Conservation (phyloP, 2,113 vertebrate species). For the Laticauda colubrina region DNA sequence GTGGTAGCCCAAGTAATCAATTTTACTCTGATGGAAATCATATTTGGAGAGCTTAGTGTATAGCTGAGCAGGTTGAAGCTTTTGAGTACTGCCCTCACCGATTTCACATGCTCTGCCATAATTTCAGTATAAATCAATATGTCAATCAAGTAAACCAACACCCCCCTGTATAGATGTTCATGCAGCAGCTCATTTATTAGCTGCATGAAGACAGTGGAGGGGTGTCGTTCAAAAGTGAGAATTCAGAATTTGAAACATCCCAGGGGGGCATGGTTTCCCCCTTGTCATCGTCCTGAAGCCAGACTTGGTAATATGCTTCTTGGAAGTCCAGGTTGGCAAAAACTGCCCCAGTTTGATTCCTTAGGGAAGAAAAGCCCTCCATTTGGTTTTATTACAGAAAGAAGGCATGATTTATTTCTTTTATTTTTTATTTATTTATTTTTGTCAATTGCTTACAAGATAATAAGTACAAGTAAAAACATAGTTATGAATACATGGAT, state of each 20-base stretch:
- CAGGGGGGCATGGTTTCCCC: no score
- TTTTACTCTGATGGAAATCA: not conserved
- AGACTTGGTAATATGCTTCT: not conserved
- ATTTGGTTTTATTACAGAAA: no score
- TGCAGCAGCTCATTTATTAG: not conserved
- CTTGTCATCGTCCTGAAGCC: not conserved
- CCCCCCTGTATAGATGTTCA: not conserved
- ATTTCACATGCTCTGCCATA: not conserved
- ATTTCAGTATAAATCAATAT: not conserved
- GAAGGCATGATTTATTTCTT: no score
- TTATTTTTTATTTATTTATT: no score
- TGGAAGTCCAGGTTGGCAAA: not conserved
- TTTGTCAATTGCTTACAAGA: no score
- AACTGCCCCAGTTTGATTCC: not conserved
- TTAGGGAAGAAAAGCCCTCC: no score
- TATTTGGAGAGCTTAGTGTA: not conserved
- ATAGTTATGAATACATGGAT: no score
- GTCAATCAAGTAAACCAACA: not conserved
- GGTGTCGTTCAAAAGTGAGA: not conserved
- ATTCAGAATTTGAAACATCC: not conserved
- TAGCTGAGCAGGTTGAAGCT: not conserved
- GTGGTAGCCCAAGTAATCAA: not conserved
- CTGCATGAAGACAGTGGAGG: not conserved
- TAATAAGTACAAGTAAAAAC: no score
- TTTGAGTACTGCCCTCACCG: not conserved